A percentile compares a stretch with the other conserved stretches of the same genome.
These are phyloP conservation scores for Oplegnathus fasciatus DNA, from an alignment of 2,113 vertebrate genomes.

Conservation along the genomic window DNA sequence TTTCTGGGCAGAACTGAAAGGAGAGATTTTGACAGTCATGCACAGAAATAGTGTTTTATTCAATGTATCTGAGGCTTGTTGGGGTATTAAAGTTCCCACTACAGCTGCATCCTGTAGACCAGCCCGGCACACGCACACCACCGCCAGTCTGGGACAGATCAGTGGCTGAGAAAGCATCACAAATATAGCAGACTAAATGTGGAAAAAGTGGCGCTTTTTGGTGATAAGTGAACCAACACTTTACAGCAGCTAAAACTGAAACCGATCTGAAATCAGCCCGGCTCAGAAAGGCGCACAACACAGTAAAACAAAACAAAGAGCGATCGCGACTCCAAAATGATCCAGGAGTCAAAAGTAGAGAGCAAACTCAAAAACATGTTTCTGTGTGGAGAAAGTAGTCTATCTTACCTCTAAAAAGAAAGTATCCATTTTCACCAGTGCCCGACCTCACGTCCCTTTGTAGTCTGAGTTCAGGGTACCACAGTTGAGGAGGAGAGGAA, in stretches of 20 bases:
- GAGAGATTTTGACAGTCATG: background rate
- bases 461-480: slow-evolving; percentile 78
- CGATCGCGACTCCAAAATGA: background rate
- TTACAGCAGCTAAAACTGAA: background rate
- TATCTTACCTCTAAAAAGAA: slow-evolving; percentile 74
- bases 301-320: slow-evolving; percentile 58
- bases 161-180: background rate
- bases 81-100: slow-evolving; percentile 1
- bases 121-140: slow-evolving; percentile 1
- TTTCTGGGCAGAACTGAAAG: background rate
- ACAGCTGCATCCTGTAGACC: slow-evolving; percentile 47
- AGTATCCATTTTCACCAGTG: slow-evolving; percentile 68
- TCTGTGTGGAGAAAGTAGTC: background rate
- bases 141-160: background rate
- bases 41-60: background rate
- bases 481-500: slow-evolving; percentile 71
- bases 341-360: background rate
- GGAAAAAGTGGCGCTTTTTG: background rate
- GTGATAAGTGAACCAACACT: background rate
- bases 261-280: background rate
- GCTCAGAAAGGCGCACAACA: background rate
- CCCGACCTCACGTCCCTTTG: slow-evolving; percentile 71
- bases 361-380: background rate
- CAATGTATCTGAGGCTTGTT: background rate
- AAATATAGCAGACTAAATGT: background rate